phyloP scores from a whole-genome alignment of 1,140 invertebrate species.

The Listronotus bonariensis region DNA sequence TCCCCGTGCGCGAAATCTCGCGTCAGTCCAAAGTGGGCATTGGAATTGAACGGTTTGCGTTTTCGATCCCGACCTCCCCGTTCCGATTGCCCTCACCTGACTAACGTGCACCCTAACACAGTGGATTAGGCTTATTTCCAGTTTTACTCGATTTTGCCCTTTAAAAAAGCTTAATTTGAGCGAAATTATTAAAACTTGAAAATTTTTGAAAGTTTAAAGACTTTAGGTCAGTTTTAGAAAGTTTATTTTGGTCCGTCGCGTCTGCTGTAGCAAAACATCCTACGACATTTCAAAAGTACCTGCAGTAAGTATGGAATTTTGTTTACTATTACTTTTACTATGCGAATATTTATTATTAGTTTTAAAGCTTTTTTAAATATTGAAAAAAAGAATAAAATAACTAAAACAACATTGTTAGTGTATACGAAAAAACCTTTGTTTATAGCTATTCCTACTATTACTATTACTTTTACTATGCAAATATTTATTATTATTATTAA shows the following conservation, averaged over 20 bases:
- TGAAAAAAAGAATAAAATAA: no score
- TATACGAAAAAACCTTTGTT: no score
- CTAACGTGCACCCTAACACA: conserved; percentile 23
- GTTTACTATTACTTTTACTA: conserved; percentile 1
- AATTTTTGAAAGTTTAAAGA: no score
- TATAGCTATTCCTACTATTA: no score
- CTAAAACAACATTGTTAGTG: no score
- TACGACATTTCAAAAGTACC: conserved; percentile 18
- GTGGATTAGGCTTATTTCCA: conserved; percentile 14
- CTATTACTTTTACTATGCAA: no score
- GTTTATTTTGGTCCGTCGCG: conserved; percentile 25
- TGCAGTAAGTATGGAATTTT: conserved; percentile 21
- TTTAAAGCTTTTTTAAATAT: no score
- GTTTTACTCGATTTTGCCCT: not conserved
- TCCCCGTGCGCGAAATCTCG: conserved; percentile 31
- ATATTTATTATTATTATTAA: no score
- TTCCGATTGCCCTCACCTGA: conserved; percentile 33
- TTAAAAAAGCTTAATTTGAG: not conserved
- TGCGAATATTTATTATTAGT: not conserved
- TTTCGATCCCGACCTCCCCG: conserved; percentile 33
- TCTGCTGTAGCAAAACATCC: conserved; percentile 15
- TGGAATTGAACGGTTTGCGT: conserved; percentile 31
- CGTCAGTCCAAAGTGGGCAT: conserved; percentile 37
- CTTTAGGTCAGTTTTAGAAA: conserved; percentile 23
- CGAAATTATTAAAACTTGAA: no score